Evolutionary conservation across 2,888 invertebrate species (phyloP).

Genomic region (Rhingia rostrata): DNA sequence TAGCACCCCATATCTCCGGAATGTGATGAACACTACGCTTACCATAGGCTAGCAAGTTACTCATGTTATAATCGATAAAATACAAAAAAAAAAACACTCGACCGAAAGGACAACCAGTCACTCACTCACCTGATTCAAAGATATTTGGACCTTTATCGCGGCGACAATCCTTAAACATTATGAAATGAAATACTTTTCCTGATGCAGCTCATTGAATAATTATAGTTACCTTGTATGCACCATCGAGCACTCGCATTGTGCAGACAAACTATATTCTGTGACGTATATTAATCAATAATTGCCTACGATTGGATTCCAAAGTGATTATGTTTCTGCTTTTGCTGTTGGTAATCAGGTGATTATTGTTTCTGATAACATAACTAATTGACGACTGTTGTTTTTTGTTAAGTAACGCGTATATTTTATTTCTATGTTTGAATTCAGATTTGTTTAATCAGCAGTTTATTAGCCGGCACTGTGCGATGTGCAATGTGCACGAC

Average conservation of each 20-base stretch:
- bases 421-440: neutral
- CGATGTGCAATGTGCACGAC: too few species aligned
- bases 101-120: too few species aligned
- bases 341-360: constrained; percentile 15
- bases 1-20: constrained; percentile 76
- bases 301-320: neutral
- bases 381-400: neutral
- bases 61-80: constrained; percentile 30
- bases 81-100: neutral
- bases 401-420: neutral
- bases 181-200: constrained; percentile 17
- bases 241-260: constrained; percentile 68
- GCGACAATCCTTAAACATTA: constrained; percentile 67
- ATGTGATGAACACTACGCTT: constrained; percentile 79
- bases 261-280: neutral
- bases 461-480: too few species aligned
- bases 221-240: constrained; percentile 68
- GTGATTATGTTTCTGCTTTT: neutral
- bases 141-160: constrained; percentile 64
- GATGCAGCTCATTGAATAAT: neutral
- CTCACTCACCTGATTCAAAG: constrained; percentile 68
- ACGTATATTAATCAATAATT: constrained; percentile 61
- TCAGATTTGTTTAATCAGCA: neutral
- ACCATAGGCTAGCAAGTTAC: constrained; percentile 75
- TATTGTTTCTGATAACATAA: constrained; percentile 7